These are phyloP conservation scores for Dasysyrphus albostriatus DNA, from an alignment of 2,888 invertebrate species.

Conservation along the genomic window DNA sequence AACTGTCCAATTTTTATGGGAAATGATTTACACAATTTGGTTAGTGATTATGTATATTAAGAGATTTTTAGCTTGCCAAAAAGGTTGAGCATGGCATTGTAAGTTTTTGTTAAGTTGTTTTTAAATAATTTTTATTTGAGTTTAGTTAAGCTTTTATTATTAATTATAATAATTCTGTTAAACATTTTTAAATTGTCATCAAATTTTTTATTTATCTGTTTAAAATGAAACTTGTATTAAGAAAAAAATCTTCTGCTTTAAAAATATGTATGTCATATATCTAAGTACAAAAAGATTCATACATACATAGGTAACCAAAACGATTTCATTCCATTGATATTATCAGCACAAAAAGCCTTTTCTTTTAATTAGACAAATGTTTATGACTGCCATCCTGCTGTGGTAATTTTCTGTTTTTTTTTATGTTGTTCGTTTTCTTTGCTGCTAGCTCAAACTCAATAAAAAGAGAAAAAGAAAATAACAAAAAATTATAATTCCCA, in stretches of 20 bases:
- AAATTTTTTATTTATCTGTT: too few relatives aligned
- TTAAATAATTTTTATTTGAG: too few relatives aligned
- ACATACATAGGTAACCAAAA: neutral
- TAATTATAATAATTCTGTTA: too few relatives aligned
- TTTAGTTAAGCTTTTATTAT: too few relatives aligned
- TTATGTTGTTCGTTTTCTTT: neutral
- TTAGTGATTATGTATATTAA: too few relatives aligned
- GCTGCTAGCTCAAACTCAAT: constrained; percentile 20
- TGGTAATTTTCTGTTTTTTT: constrained; percentile 35
- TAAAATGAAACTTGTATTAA: neutral
- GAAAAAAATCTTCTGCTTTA: neutral
- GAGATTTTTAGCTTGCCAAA: too few relatives aligned
- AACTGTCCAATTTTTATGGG: too few relatives aligned
- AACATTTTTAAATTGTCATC: too few relatives aligned
- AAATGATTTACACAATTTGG: too few relatives aligned
- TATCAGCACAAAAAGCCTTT: constrained; percentile 38
- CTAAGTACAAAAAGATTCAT: too few relatives aligned
- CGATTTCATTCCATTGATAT: constrained; percentile 30
- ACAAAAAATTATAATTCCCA: constrained; percentile 61
- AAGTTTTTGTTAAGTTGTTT: too few relatives aligned
- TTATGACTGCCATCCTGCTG: constrained; percentile 63
- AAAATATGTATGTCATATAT: neutral
- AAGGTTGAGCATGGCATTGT: too few relatives aligned
- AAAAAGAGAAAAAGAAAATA: constrained; percentile 50
- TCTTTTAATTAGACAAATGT: constrained; percentile 66